Base-by-base conservation (phyloP, 1,140 invertebrate species). In the Helicoverpa zea region DNA sequence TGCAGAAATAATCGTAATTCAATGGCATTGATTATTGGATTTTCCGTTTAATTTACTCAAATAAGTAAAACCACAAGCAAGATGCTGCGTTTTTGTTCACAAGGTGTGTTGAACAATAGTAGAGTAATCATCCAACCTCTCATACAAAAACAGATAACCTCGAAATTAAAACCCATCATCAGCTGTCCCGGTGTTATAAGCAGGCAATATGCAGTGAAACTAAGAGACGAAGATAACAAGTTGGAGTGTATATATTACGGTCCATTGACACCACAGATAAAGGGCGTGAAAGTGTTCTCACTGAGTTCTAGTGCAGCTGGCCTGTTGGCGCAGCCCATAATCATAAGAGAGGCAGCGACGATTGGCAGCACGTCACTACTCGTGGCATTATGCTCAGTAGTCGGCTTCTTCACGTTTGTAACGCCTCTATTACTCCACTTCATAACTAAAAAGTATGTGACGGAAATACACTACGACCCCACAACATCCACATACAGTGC, bases 371-470 rank as follows among this genome's bases (percentile, higher is more conserved):
- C 96, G 0, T 90, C 93, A 4, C 90, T 96, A 59, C 90, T 96
- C 0, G 88, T 97, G 74, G 96, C 96, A 4, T 77, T 97, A 5
- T 97, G 96, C 83, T 95, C 96, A 1, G 94, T 97, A 58, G 95
- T 98, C 1, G 97, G 97, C 29, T 96, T 98, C 84, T 98, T 98
- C 88, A 97, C 98, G 4, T 97, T 98, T 86, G 94, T 97, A 0
- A 98, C 98, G 5, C 98, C 98, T 1, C 59, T 98, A 18, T 88
- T 99, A 30, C 94, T 99, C 79, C 98, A 99, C 95, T 95, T 96
- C 5, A 94, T 99, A 14, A 97, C 98, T 3, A 98, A 97, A 87
- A 98, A 98, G 93, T 99, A 99, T 96, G 97, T 99, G 0, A 97
- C 96, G 0, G 94, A 97, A 80, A 93, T 99, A 2, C 95, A 97